Evolutionary conservation across 2,113 vertebrate species (phyloP), one percentile per base, ranked within the genome.

Genomic region (Martes martes): DNA sequence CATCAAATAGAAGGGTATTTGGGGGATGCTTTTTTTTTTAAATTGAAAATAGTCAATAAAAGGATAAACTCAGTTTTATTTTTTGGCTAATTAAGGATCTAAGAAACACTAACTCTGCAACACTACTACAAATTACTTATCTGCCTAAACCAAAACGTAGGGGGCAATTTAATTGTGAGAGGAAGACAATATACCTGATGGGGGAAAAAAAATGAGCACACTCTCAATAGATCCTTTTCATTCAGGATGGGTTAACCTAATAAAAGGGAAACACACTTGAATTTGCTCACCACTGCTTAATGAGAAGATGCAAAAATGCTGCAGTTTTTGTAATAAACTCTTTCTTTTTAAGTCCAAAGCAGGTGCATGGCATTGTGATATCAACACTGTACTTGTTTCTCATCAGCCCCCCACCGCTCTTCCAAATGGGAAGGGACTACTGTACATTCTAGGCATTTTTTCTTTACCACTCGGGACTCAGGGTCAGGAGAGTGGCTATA

Each of bases 391-490:
- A 76, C 36, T 89, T 33, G 45, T 45, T 63, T 24, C 26, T 94
- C 87, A 81, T 80, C 96, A 94, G 97, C 89, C 76, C 71, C 97
- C 97, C 88, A 31, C 94, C 91, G 85, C 86, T 88, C 95, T 89
- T 80, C 91, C 8, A 55, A 95, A 69, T 4, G 1, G 95, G 93
- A 74, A 73, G 11, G 91, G 11, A 39, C 94, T 91, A 47, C 1
- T 78, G 98, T 97, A 93, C 97, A 98, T 98, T 98, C 96, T 97
- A 89, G 91, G 71, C 94, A 95, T 92, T 94, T 96, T 98, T 98
- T 94, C 93, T 91, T 80, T 28, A 16, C 84, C 88, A 26, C 95
- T n/a, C 61, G 2, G 1, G 65, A 10, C 89, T 74, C 1, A 50
- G 96, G 95, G 95, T 97, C 98, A 96, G 97, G 83, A 92, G 95